Conservation (phyloP, 2,797 vertebrate species). For the Nyctalus aviator region DNA sequence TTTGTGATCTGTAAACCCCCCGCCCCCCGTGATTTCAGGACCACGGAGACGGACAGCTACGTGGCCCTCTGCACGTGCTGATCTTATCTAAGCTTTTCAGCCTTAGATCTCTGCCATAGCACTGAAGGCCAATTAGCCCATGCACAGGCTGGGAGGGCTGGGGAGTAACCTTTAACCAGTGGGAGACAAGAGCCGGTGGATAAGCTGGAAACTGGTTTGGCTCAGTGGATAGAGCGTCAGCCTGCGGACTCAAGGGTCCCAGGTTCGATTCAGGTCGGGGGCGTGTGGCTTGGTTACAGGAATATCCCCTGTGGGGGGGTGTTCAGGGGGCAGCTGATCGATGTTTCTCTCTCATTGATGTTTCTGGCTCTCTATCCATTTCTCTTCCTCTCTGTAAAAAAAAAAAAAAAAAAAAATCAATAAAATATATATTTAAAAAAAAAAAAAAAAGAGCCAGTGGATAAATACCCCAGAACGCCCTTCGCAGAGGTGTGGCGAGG, state of each 20-base stretch:
- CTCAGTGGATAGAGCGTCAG: no score
- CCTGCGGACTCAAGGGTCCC: no score
- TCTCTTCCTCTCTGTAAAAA: no score
- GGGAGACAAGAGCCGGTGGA: not conserved
- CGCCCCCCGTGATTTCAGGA: constrained; percentile 33
- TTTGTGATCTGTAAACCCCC: accelerated
- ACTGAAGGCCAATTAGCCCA: not conserved
- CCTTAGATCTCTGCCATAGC: not conserved
- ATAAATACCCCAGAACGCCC: not conserved
- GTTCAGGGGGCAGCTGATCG: no score
- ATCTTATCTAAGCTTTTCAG: accelerated
- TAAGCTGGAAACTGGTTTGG: no score
- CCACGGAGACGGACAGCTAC: not conserved
- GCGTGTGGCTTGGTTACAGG: no score
- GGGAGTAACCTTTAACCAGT: not conserved
- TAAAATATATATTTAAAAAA: no score
- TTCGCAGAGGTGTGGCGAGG: not conserved
- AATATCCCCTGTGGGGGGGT: no score
- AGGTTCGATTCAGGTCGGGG: no score
- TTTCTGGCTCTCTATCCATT: no score
- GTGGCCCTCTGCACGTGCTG: accelerated
- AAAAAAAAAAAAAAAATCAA: no score
- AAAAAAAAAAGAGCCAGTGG: not conserved
- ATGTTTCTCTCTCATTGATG: no score
- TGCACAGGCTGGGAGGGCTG: not conserved